Evolutionary conservation across 1,140 invertebrate genomes (phyloP), one percentile per base, ranked within the genome.

Genomic region (Colletes gigas): DNA sequence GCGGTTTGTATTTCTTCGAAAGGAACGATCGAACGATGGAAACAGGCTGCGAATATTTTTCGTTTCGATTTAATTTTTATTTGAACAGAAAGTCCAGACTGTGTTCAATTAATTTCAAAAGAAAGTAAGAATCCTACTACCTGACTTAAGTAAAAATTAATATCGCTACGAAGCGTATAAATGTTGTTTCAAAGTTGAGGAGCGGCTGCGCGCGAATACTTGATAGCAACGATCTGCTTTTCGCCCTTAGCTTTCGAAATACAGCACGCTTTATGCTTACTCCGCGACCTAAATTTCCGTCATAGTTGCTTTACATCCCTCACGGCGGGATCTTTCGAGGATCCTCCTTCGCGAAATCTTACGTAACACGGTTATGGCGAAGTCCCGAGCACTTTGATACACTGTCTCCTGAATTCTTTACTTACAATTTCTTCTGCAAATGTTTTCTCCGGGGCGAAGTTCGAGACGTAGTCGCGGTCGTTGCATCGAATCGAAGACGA

Each of bases 211-310:
- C 17, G 21, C 7, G 39, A 17, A 55, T n/a, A 50, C 41, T 21
- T n/a, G 39, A 72, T 65, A 30, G 41, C 12, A 63, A 52, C 30
- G 19, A 30, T 54, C 41, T 47, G 57, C 44, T 7, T 72, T 14
- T 39, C 14, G 65, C 72, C 39, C 39, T 7, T 9, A 17, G 10
- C 10, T 59, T 63, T 63, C 47, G 47, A 78, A 54, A 52, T 19
- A 30, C 50, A n/a, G 10, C 57, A 15, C 57, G 15, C 14, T 63
- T 78, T 63, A 63, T 63, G 59, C 15, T 59, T 19, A 10, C 47
- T 30, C 10, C 10, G 15, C 5, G 50, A 72, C 10, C 44, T 14
- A 54, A 78, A 78, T 72, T 63, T 63, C 50, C n/a, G 54, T 15
- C 76, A 14, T 10, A 21, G 44, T 39, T 21, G 69, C n/a, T 63